These are phyloP conservation scores for Onchidella celtica DNA, from an alignment of 2,888 invertebrate genomes.

Conservation along the genomic window DNA sequence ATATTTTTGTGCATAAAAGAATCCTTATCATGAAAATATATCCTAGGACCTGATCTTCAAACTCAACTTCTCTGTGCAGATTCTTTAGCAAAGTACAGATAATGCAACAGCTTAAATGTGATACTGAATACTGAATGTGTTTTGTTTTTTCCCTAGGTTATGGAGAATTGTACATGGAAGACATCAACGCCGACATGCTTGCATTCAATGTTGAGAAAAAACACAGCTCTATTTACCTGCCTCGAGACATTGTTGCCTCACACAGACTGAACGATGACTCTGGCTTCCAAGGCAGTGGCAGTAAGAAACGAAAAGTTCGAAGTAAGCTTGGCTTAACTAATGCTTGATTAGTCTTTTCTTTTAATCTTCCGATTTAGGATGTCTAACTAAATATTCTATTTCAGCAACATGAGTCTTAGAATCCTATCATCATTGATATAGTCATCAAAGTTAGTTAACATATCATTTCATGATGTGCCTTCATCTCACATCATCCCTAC, in stretches of 20 bases:
- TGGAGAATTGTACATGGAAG: slow-evolving; percentile 51
- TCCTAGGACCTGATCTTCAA: too few relatives aligned
- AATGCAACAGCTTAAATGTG: not conserved
- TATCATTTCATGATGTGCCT: too few relatives aligned
- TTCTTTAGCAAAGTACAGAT: too few relatives aligned
- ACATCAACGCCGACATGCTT: slow-evolving; percentile 52
- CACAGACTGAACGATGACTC: slow-evolving; percentile 31
- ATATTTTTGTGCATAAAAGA: too few relatives aligned
- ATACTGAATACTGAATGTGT: not conserved
- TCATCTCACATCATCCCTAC: too few relatives aligned
- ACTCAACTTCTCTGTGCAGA: too few relatives aligned
- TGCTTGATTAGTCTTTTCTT: not conserved
- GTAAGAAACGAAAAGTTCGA: slow-evolving; percentile 20
- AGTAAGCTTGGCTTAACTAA: slow-evolving; percentile 21
- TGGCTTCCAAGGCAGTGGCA: slow-evolving; percentile 33
- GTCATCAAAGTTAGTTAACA: too few relatives aligned
- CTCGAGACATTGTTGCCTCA: not conserved
- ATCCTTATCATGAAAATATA: too few relatives aligned
- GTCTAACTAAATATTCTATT: too few relatives aligned
- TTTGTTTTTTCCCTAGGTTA: slow-evolving; percentile 22
- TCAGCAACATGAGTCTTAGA: too few relatives aligned
- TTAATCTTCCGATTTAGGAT: too few relatives aligned
- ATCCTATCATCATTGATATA: too few relatives aligned
- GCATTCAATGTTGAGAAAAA: slow-evolving; percentile 28
- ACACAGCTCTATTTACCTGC: not conserved